Evolutionary conservation across 2,113 vertebrate genomes (phyloP), one percentile per base, ranked within the genome.

Genomic region (Numenius arquata): DNA sequence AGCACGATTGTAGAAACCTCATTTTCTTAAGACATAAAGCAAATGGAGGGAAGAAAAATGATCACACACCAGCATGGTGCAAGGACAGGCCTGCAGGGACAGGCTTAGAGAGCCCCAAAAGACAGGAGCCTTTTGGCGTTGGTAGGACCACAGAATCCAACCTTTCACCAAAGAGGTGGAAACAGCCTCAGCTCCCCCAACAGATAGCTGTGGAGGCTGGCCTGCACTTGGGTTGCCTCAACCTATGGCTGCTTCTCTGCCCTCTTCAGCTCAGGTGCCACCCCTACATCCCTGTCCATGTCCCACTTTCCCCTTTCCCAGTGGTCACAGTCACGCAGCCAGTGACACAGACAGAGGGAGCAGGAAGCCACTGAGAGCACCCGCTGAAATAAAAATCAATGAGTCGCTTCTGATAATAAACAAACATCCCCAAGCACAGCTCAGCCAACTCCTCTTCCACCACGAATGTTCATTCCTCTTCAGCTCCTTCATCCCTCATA

Each of bases 391-490:
- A 66, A 80, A 91, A 92, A 94, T 62, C 71, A 83, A 32, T 56
- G 73, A 43, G 47, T 76, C 2, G 36, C 72, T 88, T 62, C 86
- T 80, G 74, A 85, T 89, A 45, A 94, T 94, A 96, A 95, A 85
- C 83, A 94, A 95, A 95, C 86, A 92, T 87, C 94, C 77, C 34
- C 12, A 36, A 56, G 58, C 11, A 0, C 2, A 53, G 48, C 63
- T n/a, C 45, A 50, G 84, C 73, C 93, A 95, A 88, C 77, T 88
- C 41, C 76, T 81, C 71, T 88, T 79, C 52, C 82, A 91, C 88
- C 92, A 91, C 15, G 90, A 96, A 90, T 88, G 84, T 93, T 95
- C 91, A 89, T 93, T 93, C 91, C 81, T 36, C 71, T 55, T 74
- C 82, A 72, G 76, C 73, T 85, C 91, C 93, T 96, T 93, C 68